Conservation (phyloP, 2,888 invertebrate genomes). For the Heliconius ismenius region DNA sequence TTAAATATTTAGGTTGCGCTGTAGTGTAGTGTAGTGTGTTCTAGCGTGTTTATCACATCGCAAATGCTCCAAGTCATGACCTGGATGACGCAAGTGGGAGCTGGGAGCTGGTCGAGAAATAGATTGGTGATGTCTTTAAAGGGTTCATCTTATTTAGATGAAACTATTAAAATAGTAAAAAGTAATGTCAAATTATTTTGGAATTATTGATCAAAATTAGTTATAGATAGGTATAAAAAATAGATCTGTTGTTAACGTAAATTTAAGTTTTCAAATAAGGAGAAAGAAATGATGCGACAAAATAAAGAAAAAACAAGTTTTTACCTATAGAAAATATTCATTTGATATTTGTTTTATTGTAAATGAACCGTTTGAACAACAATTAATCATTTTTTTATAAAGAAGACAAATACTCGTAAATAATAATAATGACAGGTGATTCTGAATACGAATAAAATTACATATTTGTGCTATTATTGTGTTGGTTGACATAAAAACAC, state of each 20-base stretch:
- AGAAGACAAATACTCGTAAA: background rate
- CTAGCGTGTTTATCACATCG: conserved; percentile 31
- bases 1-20: conserved; percentile 30
- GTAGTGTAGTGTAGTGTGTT: conserved; percentile 22
- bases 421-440: conserved; percentile 12
- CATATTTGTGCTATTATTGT: conserved; percentile 31
- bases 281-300: too few relatives aligned
- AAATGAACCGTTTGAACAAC: background rate
- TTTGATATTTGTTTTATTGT: too few relatives aligned
- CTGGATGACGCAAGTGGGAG: conserved; percentile 34
- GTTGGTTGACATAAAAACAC: conserved; percentile 33
- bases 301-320: too few relatives aligned
- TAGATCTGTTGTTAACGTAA: too few relatives aligned
- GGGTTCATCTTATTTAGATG: conserved; percentile 13
- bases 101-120: conserved; percentile 26
- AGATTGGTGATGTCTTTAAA: conserved; percentile 27
- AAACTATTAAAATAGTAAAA: background rate
- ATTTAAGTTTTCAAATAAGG: too few relatives aligned
- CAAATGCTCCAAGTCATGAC: conserved; percentile 34
- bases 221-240: too few relatives aligned
- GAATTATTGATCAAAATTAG: too few relatives aligned
- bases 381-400: background rate
- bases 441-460: conserved; percentile 18
- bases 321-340: too few relatives aligned
- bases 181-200: background rate